Percentiles rank a stretch among this genome's conserved stretches.
Evolutionary conservation across 2,113 vertebrate genomes (phyloP).

Genomic region (Pelvicachromis taeniatus): DNA sequence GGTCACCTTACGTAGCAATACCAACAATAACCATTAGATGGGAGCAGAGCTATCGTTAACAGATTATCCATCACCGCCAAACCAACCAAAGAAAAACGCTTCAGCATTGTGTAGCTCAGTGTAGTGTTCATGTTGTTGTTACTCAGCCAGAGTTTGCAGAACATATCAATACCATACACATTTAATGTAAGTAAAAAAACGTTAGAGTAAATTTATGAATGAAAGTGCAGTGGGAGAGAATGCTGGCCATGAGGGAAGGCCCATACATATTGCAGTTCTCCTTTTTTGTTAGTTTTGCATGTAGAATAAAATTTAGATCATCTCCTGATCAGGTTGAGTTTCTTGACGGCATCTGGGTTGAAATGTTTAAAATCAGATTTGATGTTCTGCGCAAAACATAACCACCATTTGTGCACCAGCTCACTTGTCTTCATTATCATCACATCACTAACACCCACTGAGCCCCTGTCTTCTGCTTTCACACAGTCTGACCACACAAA

Average conservation of each 20-base stretch:
- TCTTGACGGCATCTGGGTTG: not conserved
- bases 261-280: too few species aligned
- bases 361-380: not conserved
- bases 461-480: rapidly evolving
- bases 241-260: too few species aligned
- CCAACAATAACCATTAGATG: too few species aligned
- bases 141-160: not conserved
- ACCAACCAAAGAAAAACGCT: too few species aligned
- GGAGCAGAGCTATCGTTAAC: too few species aligned
- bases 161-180: not conserved
- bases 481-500: not conserved
- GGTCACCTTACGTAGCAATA: too few species aligned
- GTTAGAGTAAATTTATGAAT: not conserved
- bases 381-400: not conserved
- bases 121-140: not conserved
- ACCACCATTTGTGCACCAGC: rapidly evolving
- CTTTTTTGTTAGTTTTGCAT: not conserved
- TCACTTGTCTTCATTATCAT: not conserved
- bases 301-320: not conserved
- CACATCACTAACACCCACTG: not conserved
- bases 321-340: not conserved
- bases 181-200: not conserved
- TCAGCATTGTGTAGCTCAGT: too few species aligned
- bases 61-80: too few species aligned
- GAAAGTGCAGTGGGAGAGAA: not conserved